Percentiles rank a stretch among this genome's conserved stretches.
These are phyloP conservation scores for Leucopsar rothschildi DNA, from an alignment of 2,113 vertebrate species.

Conservation along the genomic window DNA sequence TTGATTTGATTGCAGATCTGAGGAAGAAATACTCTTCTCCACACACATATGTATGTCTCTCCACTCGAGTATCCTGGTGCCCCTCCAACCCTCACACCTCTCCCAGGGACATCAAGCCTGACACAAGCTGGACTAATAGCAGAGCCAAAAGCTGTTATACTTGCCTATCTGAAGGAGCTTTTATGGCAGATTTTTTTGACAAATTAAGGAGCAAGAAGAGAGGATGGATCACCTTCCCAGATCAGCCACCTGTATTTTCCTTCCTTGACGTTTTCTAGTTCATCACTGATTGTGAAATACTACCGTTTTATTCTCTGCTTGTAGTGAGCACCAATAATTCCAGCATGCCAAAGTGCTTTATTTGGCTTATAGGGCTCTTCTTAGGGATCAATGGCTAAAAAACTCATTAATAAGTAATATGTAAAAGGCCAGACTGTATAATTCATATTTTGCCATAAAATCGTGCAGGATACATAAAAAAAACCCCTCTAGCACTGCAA, in stretches of 20 bases:
- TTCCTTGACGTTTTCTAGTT: background rate
- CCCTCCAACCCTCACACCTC: background rate
- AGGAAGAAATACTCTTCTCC: background rate
- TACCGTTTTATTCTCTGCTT: background rate
- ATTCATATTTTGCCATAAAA: background rate
- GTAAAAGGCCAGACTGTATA: background rate
- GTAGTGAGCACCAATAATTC: background rate
- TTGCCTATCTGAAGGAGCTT: background rate
- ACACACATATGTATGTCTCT: rapidly evolving
- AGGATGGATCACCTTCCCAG: background rate
- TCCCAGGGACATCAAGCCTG: background rate
- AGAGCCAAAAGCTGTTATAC: background rate
- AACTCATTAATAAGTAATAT: background rate
- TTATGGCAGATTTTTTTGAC: background rate
- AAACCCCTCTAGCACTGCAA: background rate
- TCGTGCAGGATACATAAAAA: background rate
- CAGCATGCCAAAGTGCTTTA: background rate
- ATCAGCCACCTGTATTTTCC: background rate
- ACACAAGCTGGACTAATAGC: background rate
- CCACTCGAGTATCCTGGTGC: background rate
- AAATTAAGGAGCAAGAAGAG: background rate
- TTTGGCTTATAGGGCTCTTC: background rate
- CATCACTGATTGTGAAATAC: background rate
- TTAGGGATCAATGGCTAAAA: background rate
- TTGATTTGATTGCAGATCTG: background rate